Conservation (phyloP, 2,888 invertebrate species). For the Mongoloraphidia duomilia region DNA sequence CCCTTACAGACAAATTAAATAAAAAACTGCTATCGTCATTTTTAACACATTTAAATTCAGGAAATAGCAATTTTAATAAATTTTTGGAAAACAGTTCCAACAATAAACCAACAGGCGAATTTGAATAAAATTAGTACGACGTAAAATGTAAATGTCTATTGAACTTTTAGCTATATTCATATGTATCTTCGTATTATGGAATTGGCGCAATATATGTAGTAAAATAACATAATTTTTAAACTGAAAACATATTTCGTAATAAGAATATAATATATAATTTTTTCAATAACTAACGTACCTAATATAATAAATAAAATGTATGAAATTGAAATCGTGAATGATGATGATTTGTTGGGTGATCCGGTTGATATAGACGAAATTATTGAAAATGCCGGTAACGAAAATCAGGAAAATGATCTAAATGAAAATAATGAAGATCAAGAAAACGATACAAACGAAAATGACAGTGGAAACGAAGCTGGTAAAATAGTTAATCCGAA, state of each 20-base stretch:
- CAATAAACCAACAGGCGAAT: slow-evolving; percentile 3
- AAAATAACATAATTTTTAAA: no score
- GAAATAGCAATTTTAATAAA: slow-evolving; percentile 7
- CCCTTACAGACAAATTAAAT: slow-evolving; percentile 50
- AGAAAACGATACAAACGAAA: slow-evolving; percentile 34
- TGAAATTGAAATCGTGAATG: slow-evolving; percentile 11
- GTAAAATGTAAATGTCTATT: slow-evolving; percentile 1
- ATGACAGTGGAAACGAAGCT: slow-evolving; percentile 26
- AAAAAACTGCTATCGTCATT: slow-evolving; percentile 48
- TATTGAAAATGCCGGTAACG: slow-evolving; percentile 7
- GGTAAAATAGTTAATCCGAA: slow-evolving; percentile 35
- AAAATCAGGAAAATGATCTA: slow-evolving; percentile 8
- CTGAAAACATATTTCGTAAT: not conserved
- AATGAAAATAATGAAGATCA: slow-evolving; percentile 29
- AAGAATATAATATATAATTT: not conserved
- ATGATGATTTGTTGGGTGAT: slow-evolving; percentile 14
- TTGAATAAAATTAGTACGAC: slow-evolving; percentile 7
- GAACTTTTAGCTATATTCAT: not conserved
- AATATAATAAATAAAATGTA: slow-evolving; percentile 13
- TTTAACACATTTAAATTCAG: slow-evolving; percentile 39
- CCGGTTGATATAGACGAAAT: slow-evolving; percentile 10
- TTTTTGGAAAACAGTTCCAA: slow-evolving; percentile 4
- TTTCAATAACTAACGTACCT: not conserved
- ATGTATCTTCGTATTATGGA: not conserved
- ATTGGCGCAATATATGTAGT: slow-evolving; percentile 1